A percentile compares a stretch with the other conserved stretches of the same genome.
Evolutionary conservation across 2,888 invertebrate genomes (phyloP).

Genomic region (Eubasilissa splendida): DNA sequence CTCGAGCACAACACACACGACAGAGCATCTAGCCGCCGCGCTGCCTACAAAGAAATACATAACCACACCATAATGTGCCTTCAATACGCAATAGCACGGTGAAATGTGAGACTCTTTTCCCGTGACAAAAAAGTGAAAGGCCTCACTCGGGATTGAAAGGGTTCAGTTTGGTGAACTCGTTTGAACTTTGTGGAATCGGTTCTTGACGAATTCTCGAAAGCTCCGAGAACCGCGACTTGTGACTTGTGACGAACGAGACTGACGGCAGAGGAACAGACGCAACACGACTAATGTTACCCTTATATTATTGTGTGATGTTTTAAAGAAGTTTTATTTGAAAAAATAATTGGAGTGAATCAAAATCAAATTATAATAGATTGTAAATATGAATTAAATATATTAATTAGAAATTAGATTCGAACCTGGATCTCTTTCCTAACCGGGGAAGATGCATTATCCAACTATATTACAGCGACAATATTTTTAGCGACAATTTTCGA

Average conservation of each 20-base stretch:
- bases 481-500: too few relatives aligned
- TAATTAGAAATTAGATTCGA: too few relatives aligned
- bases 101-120: not conserved
- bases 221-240: not conserved
- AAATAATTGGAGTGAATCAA: too few relatives aligned
- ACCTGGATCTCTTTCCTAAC: too few relatives aligned
- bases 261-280: not conserved
- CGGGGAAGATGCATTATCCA: too few relatives aligned
- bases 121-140: not conserved
- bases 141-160: not conserved
- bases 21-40: not conserved
- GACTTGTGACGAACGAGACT: not conserved
- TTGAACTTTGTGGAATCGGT: slow-evolving; percentile 10
- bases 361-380: too few relatives aligned
- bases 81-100: not conserved
- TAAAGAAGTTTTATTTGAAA: not conserved
- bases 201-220: not conserved
- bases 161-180: slow-evolving; percentile 7
- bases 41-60: not conserved
- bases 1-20: slow-evolving; percentile 29
- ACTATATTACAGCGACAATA: too few relatives aligned
- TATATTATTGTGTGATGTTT: not conserved
- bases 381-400: too few relatives aligned
- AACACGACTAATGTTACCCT: not conserved
- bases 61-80: not conserved